phyloP scores from a whole-genome alignment of 2,113 vertebrate species.

The Tupaia chinensis region DNA sequence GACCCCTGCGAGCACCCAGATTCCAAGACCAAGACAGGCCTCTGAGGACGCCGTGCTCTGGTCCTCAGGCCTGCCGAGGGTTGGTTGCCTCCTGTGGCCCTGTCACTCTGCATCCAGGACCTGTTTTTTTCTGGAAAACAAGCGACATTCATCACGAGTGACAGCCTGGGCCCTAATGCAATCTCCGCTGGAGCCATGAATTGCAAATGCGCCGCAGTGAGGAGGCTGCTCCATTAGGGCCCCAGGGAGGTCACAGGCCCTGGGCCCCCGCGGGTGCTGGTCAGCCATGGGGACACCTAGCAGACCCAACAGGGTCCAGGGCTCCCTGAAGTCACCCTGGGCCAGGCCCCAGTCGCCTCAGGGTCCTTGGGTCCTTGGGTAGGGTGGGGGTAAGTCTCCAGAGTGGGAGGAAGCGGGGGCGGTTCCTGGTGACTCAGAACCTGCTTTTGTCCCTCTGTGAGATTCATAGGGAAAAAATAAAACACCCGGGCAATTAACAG shows the following conservation, averaged over 20 bases:
- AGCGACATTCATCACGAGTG: conserved; percentile 97
- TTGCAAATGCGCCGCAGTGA: conserved; percentile 93
- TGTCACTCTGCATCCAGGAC: conserved; percentile 96
- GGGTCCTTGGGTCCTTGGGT: not conserved
- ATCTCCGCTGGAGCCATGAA: conserved; percentile 97
- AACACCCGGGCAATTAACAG: not conserved
- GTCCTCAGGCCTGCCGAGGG: not conserved
- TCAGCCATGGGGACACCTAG: not conserved
- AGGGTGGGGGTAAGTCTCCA: conserved; percentile 61
- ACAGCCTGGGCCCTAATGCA: conserved; percentile 98
- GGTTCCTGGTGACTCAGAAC: conserved; percentile 73
- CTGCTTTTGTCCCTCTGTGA: conserved; percentile 71
- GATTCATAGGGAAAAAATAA: conserved; percentile 24
- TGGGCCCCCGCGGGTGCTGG: not conserved
- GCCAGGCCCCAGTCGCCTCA: not conserved
- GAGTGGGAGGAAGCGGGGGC: conserved; percentile 1
- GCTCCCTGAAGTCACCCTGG: not conserved
- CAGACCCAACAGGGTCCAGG: not conserved
- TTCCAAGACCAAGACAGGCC: not conserved
- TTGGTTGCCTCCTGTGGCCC: conserved; percentile 39
- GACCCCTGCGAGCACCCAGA: accelerated
- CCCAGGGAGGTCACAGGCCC: conserved; percentile 86
- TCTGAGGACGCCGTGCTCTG: not conserved
- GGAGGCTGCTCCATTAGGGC: conserved; percentile 95
- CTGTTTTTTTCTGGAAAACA: conserved; percentile 96